Percentiles rank a stretch among this genome's conserved stretches.
Conservation (phyloP, 2,113 vertebrate genomes). For the Festucalex cinctus region DNA sequence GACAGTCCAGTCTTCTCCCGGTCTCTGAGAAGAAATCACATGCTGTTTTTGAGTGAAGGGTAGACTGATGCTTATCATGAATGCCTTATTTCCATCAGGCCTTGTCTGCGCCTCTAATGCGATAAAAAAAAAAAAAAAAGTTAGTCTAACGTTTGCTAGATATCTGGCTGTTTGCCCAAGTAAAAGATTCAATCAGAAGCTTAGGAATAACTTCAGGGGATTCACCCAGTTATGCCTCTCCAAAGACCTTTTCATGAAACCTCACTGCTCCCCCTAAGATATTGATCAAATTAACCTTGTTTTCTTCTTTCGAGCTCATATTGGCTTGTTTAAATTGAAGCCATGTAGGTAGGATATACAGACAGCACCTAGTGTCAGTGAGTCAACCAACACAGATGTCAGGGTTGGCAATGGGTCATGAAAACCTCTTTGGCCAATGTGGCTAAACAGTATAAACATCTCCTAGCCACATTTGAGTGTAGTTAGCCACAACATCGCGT, state of each 20-base stretch:
- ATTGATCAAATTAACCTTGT: slow-evolving; percentile 41
- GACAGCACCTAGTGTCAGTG: background rate
- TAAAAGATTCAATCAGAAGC: slow-evolving; percentile 43
- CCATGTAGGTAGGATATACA: slow-evolving; percentile 8
- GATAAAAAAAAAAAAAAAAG: slow-evolving; percentile 53
- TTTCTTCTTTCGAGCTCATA: slow-evolving; percentile 16
- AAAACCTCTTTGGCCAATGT: too few relatives aligned
- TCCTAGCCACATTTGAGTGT: too few relatives aligned
- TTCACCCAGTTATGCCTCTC: slow-evolving; percentile 25
- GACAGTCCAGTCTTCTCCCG: slow-evolving; percentile 50
- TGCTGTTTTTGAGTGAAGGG: slow-evolving; percentile 54
- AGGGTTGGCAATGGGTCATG: too few relatives aligned
- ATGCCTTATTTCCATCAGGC: slow-evolving; percentile 45
- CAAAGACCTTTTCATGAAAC: slow-evolving; percentile 7
- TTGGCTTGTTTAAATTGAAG: slow-evolving; percentile 28
- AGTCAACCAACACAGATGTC: background rate
- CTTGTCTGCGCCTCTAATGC: slow-evolving; percentile 60
- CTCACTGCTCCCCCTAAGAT: slow-evolving; percentile 13
- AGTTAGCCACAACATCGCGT: too few relatives aligned
- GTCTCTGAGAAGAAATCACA: slow-evolving; percentile 58
- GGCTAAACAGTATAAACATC: too few relatives aligned
- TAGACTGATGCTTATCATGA: slow-evolving; percentile 59
- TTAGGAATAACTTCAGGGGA: slow-evolving; percentile 39
- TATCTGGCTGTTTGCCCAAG: slow-evolving; percentile 45
- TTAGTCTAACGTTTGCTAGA: slow-evolving; percentile 48